Percentiles rank a stretch among this genome's conserved stretches.
Conservation (phyloP, 2,888 invertebrate species). For the Stomorhina lunata region DNA sequence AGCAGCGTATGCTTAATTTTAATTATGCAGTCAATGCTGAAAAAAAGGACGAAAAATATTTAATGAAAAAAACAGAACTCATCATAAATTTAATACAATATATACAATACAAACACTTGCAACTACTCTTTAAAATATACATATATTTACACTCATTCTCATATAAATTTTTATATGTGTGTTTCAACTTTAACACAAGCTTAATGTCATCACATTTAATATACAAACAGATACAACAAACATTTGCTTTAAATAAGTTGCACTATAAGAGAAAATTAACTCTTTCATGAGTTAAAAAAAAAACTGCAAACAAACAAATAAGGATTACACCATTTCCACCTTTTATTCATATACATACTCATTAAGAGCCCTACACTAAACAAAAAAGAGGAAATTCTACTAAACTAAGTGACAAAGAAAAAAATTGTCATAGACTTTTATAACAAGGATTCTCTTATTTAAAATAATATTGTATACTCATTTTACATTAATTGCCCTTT, state of each 20-base stretch:
- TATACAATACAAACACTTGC: background rate
- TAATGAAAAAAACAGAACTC: slow-evolving; percentile 49
- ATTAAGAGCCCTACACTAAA: background rate
- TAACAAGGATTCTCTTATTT: too few species aligned
- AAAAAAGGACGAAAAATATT: background rate
- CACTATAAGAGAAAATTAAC: background rate
- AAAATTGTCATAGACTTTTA: too few species aligned
- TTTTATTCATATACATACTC: background rate
- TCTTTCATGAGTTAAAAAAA: background rate
- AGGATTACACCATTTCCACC: background rate
- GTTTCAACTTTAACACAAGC: slow-evolving; percentile 41
- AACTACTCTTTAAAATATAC: too few species aligned
- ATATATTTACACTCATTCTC: slow-evolving; percentile 6
- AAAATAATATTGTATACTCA: too few species aligned
- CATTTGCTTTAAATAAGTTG: slow-evolving; percentile 1
- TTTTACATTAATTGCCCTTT: too few species aligned
- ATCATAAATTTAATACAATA: slow-evolving; percentile 54
- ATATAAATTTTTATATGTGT: slow-evolving; percentile 5
- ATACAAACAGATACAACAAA: slow-evolving; percentile 56
- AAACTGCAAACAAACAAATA: background rate
- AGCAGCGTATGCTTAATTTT: slow-evolving; percentile 65
- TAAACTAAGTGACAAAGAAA: too few species aligned
- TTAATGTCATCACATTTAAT: slow-evolving; percentile 63
- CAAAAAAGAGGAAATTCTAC: too few species aligned
- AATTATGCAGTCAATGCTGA: slow-evolving; percentile 63